phyloP scores from a whole-genome alignment of 2,113 vertebrate genomes.

The Gavialis gangeticus region DNA sequence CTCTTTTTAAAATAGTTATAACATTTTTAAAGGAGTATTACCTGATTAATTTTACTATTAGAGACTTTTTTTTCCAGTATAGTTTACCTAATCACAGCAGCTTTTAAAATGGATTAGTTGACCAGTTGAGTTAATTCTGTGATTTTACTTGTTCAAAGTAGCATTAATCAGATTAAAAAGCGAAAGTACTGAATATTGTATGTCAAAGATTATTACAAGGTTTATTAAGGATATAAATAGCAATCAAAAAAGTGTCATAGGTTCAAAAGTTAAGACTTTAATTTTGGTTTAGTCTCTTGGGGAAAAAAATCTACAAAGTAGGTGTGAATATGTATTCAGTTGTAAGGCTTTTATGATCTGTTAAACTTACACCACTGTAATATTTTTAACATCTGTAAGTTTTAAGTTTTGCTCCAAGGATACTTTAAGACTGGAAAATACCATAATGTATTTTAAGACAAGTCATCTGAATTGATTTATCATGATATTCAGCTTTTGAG shows the following conservation, averaged over 20 bases:
- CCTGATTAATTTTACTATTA: conserved; percentile 29
- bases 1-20: not conserved
- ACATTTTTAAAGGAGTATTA: conserved; percentile 18
- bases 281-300: conserved; percentile 18
- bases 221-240: conserved; percentile 54
- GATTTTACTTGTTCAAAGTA: conserved; percentile 2
- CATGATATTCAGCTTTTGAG: conserved; percentile 66
- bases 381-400: not conserved
- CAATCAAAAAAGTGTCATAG: not conserved
- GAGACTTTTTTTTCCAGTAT: not conserved
- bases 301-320: not conserved
- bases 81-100: conserved; percentile 8
- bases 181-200: not conserved
- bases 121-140: conserved; percentile 36
- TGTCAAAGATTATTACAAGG: not conserved
- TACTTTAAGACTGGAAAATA: conserved; percentile 7
- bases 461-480: conserved; percentile 40
- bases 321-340: not conserved
- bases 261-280: conserved; percentile 1
- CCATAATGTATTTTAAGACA: conserved; percentile 6
- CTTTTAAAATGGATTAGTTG: conserved; percentile 49
- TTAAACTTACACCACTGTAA: not conserved
- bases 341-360: not conserved
- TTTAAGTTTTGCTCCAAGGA: not conserved
- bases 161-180: conserved; percentile 42